A percentile compares a stretch with the other conserved stretches of the same genome.
These are phyloP conservation scores for Gnathochromis pfefferi DNA, from an alignment of 2,113 vertebrate genomes.

Conservation along the genomic window DNA sequence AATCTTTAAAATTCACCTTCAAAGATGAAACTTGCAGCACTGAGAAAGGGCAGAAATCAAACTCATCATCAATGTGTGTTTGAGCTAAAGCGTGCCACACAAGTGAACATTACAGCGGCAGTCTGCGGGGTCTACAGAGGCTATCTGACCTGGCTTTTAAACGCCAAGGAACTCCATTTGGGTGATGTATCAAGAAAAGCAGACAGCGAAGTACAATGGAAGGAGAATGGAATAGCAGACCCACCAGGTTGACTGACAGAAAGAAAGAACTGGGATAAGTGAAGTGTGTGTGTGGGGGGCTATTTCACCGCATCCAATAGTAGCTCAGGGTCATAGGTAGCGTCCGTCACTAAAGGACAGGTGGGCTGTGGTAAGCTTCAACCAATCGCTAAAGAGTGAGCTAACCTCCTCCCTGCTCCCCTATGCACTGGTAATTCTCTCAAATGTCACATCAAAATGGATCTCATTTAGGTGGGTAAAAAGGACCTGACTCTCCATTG, in stretches of 20 bases:
- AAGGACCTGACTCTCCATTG: conserved; percentile 47
- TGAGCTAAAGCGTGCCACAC: background rate
- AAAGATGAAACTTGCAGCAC: conserved; percentile 19
- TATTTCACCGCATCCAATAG: conserved; percentile 11
- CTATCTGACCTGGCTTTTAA: conserved; percentile 49
- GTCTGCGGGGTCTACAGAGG: conserved; percentile 11
- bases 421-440: conserved; percentile 61
- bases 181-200: conserved; percentile 48
- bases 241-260: conserved; percentile 46
- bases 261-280: conserved; percentile 56
- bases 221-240: conserved; percentile 23
- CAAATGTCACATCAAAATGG: conserved; percentile 74
- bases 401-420: conserved; percentile 47
- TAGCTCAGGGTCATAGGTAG: conserved; percentile 53
- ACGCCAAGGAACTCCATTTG: conserved; percentile 48
- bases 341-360: conserved; percentile 55
- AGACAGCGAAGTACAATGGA: conserved; percentile 33
- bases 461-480: conserved; percentile 65
- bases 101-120: conserved; percentile 7
- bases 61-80: background rate
- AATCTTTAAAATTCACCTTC: conserved; percentile 60
- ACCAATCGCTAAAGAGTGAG: conserved; percentile 34
- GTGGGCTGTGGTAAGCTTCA: conserved; percentile 32
- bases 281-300: conserved; percentile 1
- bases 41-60: conserved; percentile 40